Evolutionary conservation across 2,888 invertebrate species (phyloP), one percentile per base, ranked within the genome.

Genomic region (Unio pictorum): DNA sequence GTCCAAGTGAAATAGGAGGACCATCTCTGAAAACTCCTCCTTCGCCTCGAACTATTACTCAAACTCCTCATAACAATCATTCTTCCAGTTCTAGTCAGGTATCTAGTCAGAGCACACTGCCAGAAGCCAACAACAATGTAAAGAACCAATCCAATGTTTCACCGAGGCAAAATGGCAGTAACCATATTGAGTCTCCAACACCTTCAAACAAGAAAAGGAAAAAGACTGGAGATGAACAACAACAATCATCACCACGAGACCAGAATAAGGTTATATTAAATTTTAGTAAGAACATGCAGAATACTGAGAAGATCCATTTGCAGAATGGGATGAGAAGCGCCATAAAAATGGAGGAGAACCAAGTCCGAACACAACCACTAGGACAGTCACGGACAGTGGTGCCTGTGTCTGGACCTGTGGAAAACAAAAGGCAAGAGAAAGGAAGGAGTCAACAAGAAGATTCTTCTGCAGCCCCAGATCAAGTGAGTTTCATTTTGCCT

Each of bases 381-480:
- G 79, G 78, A 62, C 81, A 79, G 68, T 74, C 76, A 30, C 67
- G 68, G 56, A 70, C 74, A 26, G 72, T 72, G 11, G 64, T 55
- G 17, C 64, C 64, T 1, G 59, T 59, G 5, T 56, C 62, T 45
- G 63, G 68, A 4, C 65, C 71, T 18, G 26, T n/a, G 55, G 64
- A 63, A 4, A 66, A 67, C 30, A 69, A 66, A 34, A 74, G 63
- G 54, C 69, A 68, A 30, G 72, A 72, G n/a, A 69, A 64, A 34
- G 59, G 54, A 1, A 72, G 69, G 58, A 71, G 28, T 20, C 70
- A 66, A n/a, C 75, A 67, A 54, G 74, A 76, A 26, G 75, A 74
- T 1, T 77, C 75, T 1, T 76, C 80, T 26, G 76, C 76, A 63
- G 20, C 54, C 23, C 66, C 69, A 34, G 78, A 80, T 60, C 80